A percentile compares a stretch with the other conserved stretches of the same genome.
Evolutionary conservation across 2,888 invertebrate species (phyloP).

Genomic region (Aphodius sticticus): DNA sequence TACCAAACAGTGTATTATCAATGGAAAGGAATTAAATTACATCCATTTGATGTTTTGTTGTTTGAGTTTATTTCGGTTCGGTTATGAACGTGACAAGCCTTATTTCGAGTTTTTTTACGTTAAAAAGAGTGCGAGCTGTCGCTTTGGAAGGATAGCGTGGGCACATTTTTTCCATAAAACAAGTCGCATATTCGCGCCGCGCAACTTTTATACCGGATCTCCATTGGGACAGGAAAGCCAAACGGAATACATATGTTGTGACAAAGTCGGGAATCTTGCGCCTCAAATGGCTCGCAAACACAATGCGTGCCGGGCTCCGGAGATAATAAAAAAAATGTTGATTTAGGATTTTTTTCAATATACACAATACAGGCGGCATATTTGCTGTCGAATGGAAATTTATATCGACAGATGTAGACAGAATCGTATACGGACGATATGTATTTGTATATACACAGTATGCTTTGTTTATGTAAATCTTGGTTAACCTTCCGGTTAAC

Average conservation of each 20-base stretch:
- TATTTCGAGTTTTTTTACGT: too few species aligned
- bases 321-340: not conserved
- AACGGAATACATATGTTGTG: not conserved
- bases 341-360: slow-evolving; percentile 4
- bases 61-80: too few species aligned
- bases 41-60: too few species aligned
- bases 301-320: not conserved
- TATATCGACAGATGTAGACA: not conserved
- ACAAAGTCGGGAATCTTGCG: not conserved
- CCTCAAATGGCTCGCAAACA: not conserved
- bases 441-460: not conserved
- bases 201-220: not conserved
- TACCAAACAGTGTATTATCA: too few species aligned
- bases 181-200: not conserved
- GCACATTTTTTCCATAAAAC: not conserved
- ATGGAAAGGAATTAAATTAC: too few species aligned
- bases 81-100: too few species aligned
- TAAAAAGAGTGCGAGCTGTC: not conserved
- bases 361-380: not conserved
- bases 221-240: not conserved
- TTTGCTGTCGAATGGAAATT: not conserved
- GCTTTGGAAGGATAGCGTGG: not conserved
- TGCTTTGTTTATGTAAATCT: not conserved
- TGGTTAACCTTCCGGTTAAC: not conserved
- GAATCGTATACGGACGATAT: not conserved